Percentiles rank a stretch among this genome's conserved stretches.
Conservation (phyloP, 2,888 invertebrate genomes). For the Caenorhabditis sp. region DNA sequence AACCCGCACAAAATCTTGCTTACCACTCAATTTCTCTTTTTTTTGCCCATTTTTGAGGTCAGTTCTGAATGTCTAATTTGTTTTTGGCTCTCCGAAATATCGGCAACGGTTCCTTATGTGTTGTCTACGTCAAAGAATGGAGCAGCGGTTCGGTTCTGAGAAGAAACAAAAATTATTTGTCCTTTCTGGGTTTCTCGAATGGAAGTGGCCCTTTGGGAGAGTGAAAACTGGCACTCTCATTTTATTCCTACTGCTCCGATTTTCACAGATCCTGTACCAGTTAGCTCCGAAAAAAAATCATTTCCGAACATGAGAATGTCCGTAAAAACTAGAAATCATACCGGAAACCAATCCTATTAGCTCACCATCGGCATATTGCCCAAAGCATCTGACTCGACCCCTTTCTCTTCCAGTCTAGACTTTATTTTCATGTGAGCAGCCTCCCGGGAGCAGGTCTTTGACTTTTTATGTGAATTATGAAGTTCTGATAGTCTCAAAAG, state of each 20-base stretch:
- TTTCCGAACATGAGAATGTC: too few relatives aligned
- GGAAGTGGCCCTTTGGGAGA: slow-evolving; percentile 12
- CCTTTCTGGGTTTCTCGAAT: not conserved
- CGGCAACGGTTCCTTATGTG: not conserved
- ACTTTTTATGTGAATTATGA: too few relatives aligned
- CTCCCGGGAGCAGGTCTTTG: too few relatives aligned
- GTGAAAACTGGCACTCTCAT: slow-evolving; percentile 9
- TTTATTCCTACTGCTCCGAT: not conserved
- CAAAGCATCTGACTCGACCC: too few relatives aligned
- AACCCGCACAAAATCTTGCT: too few relatives aligned
- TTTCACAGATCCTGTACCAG: not conserved
- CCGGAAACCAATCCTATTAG: too few relatives aligned
- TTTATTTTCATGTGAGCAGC: too few relatives aligned
- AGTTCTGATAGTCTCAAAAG: too few relatives aligned
- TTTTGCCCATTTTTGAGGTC: not conserved
- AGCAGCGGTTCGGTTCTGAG: not conserved
- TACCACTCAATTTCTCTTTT: not conserved
- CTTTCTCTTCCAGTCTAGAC: too few relatives aligned
- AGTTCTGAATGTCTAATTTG: not conserved
- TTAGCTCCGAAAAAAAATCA: too few relatives aligned
- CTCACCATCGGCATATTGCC: too few relatives aligned
- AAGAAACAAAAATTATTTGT: not conserved
- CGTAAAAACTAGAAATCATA: too few relatives aligned
- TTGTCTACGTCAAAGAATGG: not conserved
- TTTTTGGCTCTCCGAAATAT: not conserved